Conservation (phyloP, 2,797 vertebrate genomes). For the Eptatretus atami region DNA sequence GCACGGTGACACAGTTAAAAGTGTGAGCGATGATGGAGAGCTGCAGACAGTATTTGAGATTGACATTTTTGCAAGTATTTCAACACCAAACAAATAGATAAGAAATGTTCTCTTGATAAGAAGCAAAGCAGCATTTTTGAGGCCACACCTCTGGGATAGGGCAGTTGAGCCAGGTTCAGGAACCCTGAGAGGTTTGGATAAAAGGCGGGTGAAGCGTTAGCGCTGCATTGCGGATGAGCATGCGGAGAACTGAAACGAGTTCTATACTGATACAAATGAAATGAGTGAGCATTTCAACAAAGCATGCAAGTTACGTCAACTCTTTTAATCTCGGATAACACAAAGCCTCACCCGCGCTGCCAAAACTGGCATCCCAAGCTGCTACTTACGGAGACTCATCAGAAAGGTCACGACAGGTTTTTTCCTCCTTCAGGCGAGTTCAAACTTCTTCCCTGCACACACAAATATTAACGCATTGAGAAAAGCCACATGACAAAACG, state of each 20-base stretch:
- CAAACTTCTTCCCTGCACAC: conserved; percentile 58
- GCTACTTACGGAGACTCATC: conserved; percentile 56
- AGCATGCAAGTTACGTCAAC: background rate
- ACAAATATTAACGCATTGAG: too few species aligned
- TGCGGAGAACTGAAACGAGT: conserved; percentile 49
- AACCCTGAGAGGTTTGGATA: conserved; percentile 81
- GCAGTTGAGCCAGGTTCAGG: conserved; percentile 54
- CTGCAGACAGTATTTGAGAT: too few species aligned
- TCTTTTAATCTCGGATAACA: background rate
- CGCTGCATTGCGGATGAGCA: conserved; percentile 83
- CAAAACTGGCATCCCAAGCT: conserved; percentile 61
- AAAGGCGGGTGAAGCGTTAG: conserved; percentile 52
- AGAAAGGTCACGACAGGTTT: conserved; percentile 58
- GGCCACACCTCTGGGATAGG: conserved; percentile 46
- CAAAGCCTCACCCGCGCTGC: conserved; percentile 28
- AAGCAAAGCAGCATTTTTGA: too few species aligned
- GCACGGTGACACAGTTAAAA: too few species aligned
- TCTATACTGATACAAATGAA: conserved; percentile 17
- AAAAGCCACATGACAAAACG: too few species aligned
- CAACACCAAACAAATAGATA: too few species aligned
- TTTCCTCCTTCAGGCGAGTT: conserved; percentile 63
- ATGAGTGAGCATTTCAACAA: background rate
- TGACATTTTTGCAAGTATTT: too few species aligned
- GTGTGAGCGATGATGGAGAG: too few species aligned
- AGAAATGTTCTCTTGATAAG: too few species aligned